These are phyloP conservation scores for Hydropotes inermis DNA, from an alignment of 2,113 vertebrate species.

Conservation along the genomic window DNA sequence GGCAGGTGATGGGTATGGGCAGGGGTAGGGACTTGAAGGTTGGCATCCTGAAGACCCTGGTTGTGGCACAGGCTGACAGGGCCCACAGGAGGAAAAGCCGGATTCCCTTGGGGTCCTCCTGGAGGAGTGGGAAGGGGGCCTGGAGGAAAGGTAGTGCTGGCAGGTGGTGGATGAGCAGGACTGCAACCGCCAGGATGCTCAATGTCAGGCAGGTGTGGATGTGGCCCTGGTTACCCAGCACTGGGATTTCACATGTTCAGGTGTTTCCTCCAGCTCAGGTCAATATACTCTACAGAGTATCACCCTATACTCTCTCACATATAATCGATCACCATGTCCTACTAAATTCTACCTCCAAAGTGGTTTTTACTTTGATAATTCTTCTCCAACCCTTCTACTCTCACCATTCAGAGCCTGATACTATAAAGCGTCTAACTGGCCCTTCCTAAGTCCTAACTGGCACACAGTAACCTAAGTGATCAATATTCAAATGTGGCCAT, in stretches of 20 bases:
- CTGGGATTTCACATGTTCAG: background rate
- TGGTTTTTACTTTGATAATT: background rate
- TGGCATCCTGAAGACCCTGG: constrained; percentile 66
- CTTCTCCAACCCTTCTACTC: background rate
- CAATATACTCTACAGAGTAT: background rate
- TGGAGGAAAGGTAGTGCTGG: constrained; percentile 72
- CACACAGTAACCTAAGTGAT: background rate
- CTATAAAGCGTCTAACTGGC: background rate
- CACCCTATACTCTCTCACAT: background rate
- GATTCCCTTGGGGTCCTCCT: background rate
- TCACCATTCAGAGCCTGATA: background rate
- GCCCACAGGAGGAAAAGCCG: constrained; percentile 41
- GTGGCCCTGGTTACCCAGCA: constrained; percentile 66
- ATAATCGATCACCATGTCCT: background rate
- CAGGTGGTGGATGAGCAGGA: constrained; percentile 61
- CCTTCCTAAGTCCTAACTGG: background rate
- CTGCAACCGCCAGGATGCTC: constrained; percentile 75
- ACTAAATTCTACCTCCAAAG: background rate
- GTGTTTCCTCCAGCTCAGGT: background rate
- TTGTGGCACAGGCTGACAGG: constrained; percentile 49
- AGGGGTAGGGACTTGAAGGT: constrained; percentile 69
- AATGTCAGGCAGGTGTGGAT: constrained; percentile 51
- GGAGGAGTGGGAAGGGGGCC: constrained; percentile 62
- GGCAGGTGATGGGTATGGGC: constrained; percentile 73
- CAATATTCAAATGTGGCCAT: background rate